Conservation (phyloP, 2,888 invertebrate species). For the Tanypteryx hageni region DNA sequence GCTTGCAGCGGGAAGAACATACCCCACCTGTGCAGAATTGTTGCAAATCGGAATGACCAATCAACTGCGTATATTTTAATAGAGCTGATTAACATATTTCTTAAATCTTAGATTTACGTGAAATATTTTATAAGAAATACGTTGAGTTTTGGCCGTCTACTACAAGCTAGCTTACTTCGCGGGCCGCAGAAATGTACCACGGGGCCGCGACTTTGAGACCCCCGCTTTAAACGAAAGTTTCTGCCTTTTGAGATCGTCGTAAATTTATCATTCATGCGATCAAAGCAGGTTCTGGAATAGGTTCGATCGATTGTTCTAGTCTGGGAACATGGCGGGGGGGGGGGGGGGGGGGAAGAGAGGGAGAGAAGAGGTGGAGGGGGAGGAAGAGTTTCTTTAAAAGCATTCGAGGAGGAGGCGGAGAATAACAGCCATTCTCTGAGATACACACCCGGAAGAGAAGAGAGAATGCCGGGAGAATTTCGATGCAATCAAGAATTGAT, state of each 20-base stretch:
- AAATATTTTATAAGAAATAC: too few relatives aligned
- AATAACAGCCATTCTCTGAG: not conserved
- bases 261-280: not conserved
- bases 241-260: not conserved
- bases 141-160: too few relatives aligned
- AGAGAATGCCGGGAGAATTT: not conserved
- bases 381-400: not conserved
- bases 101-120: too few relatives aligned
- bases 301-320: slow-evolving; percentile 50
- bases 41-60: too few relatives aligned
- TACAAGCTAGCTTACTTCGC: too few relatives aligned
- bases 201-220: too few relatives aligned
- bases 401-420: not conserved
- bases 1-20: too few relatives aligned
- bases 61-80: too few relatives aligned
- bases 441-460: slow-evolving; percentile 41
- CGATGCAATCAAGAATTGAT: slow-evolving; percentile 40
- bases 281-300: slow-evolving; percentile 15
- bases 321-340: not conserved
- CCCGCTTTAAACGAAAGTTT: too few relatives aligned
- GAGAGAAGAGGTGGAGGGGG: not conserved
- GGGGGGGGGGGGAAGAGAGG: not conserved
- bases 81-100: too few relatives aligned
- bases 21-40: too few relatives aligned
- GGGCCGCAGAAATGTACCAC: too few relatives aligned